phyloP scores from a whole-genome alignment of 1,140 invertebrate genomes.

The Macrosteles quadrilineatus region DNA sequence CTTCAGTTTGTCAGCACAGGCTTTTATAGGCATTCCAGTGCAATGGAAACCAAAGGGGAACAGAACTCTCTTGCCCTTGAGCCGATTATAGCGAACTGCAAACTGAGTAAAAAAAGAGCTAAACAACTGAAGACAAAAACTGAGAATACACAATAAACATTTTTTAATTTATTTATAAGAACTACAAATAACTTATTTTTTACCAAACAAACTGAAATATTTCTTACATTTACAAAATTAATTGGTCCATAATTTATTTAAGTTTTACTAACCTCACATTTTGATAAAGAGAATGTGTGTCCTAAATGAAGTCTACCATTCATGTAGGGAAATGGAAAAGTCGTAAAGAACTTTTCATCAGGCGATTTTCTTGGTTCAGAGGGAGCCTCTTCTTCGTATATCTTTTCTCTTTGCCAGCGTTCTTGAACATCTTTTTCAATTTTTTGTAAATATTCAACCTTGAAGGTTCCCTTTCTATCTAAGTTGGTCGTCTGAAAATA shows the following conservation, averaged over 20 bases:
- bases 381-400: constrained; percentile 82
- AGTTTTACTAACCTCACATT: constrained; percentile 81
- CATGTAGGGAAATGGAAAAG: constrained; percentile 99
- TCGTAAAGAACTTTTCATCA: constrained; percentile 88
- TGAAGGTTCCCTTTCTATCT: constrained; percentile 90
- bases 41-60: constrained; percentile 99
- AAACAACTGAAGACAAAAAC: too few relatives aligned
- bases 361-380: constrained; percentile 51
- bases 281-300: constrained; percentile 96
- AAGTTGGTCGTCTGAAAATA: constrained; percentile 36
- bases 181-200: too few relatives aligned
- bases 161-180: too few relatives aligned
- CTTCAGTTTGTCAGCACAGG: constrained; percentile 97
- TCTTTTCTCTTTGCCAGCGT: constrained; percentile 76
- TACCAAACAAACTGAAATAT: too few relatives aligned
- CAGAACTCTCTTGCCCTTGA: constrained; percentile 88
- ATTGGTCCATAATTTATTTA: too few relatives aligned
- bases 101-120: constrained; percentile 69
- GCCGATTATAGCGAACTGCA: constrained; percentile 84
- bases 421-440: constrained; percentile 85
- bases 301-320: constrained; percentile 97
- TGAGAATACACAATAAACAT: too few relatives aligned
- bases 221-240: too few relatives aligned
- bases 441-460: constrained; percentile 85
- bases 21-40: constrained; percentile 96